Evolutionary conservation across 2,113 vertebrate species (phyloP), one percentile per base, ranked within the genome.

Genomic region (Tretioscincus oriximinensis): DNA sequence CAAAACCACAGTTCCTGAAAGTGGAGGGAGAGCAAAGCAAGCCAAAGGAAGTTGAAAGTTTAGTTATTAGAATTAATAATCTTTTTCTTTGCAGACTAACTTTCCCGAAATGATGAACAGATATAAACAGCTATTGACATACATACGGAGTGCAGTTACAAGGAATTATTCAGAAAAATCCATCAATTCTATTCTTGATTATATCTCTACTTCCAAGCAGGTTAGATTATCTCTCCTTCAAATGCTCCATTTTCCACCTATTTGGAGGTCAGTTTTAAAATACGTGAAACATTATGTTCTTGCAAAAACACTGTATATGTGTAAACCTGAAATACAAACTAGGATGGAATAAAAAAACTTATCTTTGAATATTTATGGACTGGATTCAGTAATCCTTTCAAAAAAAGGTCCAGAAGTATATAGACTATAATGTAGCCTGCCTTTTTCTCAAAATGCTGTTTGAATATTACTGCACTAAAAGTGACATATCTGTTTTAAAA

Each of bases 91-190:
- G 35, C 54, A 99, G 98, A 98, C 97, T 86, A 99, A 99, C 93
- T 99, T 98, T 90, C 98, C 98, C 90, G 98, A 99, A 96, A 99
- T 99, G 98, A 99, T 99, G 98, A 99, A 99, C 94, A 95, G 98
- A 92, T 99, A 99, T 93, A 99, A 99, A 90, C 98, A 99, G 86
- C 95, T 99, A 73, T 95, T 99, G 88, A 99, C 98, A 4, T 99
- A 99, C 92, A 99, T 99, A 91, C 94, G 97, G 92, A 95, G 98
- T 90, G 98, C 98, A 74, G 98, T 99, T 84, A 99, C 98, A 88
- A 96, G 98, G 87, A 99, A 99, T 95, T 99, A 99, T 92, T 99
- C 98, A 16, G 98, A 99, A 94, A 99, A 99, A 92, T 99, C 98
- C 81, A 99, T 99, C 92, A 99, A 99, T 95, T 99, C 98, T 92